A percentile compares a stretch with the other conserved stretches of the same genome.
These are phyloP conservation scores for Nothura maculosa DNA, from an alignment of 2,797 vertebrate genomes.

Conservation along the genomic window DNA sequence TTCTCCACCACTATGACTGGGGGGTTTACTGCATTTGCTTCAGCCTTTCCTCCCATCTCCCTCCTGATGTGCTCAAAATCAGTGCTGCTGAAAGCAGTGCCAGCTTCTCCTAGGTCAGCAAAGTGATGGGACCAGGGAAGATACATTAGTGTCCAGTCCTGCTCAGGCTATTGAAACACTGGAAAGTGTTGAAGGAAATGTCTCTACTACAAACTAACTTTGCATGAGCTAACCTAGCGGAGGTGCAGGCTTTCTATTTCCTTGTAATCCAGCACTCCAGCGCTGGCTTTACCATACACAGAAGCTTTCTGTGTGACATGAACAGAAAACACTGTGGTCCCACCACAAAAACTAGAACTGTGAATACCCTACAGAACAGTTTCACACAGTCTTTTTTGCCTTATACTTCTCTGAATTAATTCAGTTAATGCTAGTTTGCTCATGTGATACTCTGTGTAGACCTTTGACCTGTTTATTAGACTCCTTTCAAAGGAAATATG, in stretches of 20 bases:
- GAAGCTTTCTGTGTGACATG: neutral
- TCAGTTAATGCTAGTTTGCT: neutral
- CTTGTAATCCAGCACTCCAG: neutral
- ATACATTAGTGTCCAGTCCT: fast-evolving
- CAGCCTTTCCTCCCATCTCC: neutral
- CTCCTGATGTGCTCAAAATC: neutral
- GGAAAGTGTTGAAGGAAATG: neutral
- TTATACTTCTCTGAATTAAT: neutral
- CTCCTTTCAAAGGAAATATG: neutral
- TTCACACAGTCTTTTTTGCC: neutral
- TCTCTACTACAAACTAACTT: neutral
- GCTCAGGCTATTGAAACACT: neutral
- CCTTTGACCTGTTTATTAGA: neutral
- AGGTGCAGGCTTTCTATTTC: neutral
- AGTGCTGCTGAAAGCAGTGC: fast-evolving
- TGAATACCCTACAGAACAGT: neutral
- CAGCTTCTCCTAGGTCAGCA: neutral
- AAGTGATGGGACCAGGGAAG: fast-evolving
- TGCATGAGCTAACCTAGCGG: neutral
- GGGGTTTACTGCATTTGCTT: neutral
- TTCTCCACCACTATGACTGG: neutral
- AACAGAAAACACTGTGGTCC: neutral
- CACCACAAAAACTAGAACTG: neutral
- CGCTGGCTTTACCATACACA: neutral
- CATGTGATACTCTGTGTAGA: neutral